Evolutionary conservation across 2,113 vertebrate species (phyloP).

Genomic region (Jacana jacana): DNA sequence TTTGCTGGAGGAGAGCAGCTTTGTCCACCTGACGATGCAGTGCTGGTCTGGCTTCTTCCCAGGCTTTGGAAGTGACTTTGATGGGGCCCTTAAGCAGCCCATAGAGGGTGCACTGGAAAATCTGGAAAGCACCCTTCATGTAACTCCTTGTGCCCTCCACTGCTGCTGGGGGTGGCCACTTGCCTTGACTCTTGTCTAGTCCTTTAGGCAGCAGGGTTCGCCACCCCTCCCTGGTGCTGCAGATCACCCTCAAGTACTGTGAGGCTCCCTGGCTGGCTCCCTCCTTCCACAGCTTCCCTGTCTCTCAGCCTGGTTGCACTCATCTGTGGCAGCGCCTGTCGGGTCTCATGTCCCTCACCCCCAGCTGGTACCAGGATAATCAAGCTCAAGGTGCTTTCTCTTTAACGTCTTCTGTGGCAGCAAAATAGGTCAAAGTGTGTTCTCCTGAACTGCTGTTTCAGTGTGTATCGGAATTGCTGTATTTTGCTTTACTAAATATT

Average conservation of each 20-base stretch:
- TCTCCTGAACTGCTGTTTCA: background rate
- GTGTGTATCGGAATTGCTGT: background rate
- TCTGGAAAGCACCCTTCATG: background rate
- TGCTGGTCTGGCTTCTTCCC: background rate
- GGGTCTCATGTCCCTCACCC: background rate
- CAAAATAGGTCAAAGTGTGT: background rate
- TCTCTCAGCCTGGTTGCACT: background rate
- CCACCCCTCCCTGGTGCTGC: background rate
- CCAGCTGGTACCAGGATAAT: background rate
- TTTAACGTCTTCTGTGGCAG: background rate
- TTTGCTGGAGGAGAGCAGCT: background rate
- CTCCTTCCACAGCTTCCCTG: rapidly evolving
- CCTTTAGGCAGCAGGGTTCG: too few species aligned
- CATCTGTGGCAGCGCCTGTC: rapidly evolving
- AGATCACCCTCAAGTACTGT: background rate
- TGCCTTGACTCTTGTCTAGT: background rate
- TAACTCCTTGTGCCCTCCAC: rapidly evolving
- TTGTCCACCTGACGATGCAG: background rate
- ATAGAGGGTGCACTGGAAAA: background rate
- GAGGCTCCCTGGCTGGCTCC: background rate
- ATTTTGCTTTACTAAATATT: background rate
- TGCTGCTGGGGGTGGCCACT: background rate
- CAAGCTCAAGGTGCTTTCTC: background rate
- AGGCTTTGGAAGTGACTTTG: background rate
- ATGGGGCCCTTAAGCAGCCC: background rate